Base-by-base conservation (phyloP, 2,888 invertebrate species). In the Syritta pipiens region DNA sequence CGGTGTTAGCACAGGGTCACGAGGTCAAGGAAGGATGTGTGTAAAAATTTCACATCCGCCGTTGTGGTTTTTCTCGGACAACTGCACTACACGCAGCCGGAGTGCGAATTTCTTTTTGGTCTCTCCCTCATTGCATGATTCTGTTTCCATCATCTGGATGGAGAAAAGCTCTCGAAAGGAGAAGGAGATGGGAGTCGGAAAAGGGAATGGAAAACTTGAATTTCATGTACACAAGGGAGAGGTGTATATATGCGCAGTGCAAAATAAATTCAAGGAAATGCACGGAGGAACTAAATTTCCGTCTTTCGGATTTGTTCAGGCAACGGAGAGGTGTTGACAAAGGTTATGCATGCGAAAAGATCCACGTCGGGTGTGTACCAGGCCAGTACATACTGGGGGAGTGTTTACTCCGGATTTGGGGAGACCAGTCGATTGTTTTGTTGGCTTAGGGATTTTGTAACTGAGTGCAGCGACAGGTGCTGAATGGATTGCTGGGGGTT, bases 21-120 rank as follows among this genome's bases (percentile, higher is more conserved):
- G 71, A 72, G 82, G 82, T 82, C 81, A 82, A 82, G 81, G 82
- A 72, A 62, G 17, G 19, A n/a, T n/a, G n/a, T n/a, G n/a, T n/a
- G 42, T 57, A 20, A 4, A 40, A 14, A 19, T 9, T 40, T 1
- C 7, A 14, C 12, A 12, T 37, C 9, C 10, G n/a, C 17, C 19
- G 26, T 4, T 12, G 2, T 26, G 22, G 24, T 12, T 12, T 26
- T n/a, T n/a, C n/a, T n/a, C n/a, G n/a, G n/a, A n/a, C n/a, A n/a
- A n/a, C n/a, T n/a, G n/a, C n/a, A n/a, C n/a, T n/a, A n/a, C n/a
- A n/a, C n/a, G n/a, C n/a, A n/a, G n/a, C n/a, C n/a, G n/a, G n/a
- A n/a, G n/a, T n/a, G n/a, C n/a, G n/a, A n/a, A n/a, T 14, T 37
- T 17, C 7, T 6, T 37, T 37, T 37, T 17, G 14, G n/a, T 3